Percentiles rank a stretch among this genome's conserved stretches.
These are phyloP conservation scores for Lathamus discolor DNA, from an alignment of 2,113 vertebrate species.

Conservation along the genomic window DNA sequence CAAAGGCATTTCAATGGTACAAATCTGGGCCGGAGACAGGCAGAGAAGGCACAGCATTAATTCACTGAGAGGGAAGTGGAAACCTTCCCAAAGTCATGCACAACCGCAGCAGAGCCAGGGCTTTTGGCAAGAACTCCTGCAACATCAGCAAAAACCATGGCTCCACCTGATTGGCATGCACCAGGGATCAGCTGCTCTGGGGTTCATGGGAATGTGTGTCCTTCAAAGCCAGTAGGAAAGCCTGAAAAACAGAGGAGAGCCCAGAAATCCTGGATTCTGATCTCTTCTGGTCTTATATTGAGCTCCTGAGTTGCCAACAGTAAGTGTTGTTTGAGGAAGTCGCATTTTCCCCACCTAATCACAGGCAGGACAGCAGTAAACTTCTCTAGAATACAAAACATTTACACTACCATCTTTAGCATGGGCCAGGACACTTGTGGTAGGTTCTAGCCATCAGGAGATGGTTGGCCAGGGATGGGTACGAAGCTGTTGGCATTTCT, in stretches of 20 bases:
- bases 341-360: neutral
- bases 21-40: neutral
- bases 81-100: constrained; percentile 2
- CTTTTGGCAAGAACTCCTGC: constrained; percentile 32
- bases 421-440: neutral
- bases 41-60: neutral
- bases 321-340: neutral
- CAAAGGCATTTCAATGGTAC: neutral
- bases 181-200: neutral
- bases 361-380: neutral
- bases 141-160: neutral
- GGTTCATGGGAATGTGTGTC: neutral
- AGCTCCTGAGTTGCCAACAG: neutral
- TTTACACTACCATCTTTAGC: neutral
- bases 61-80: neutral
- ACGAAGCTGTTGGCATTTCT: neutral
- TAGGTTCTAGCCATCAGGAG: neutral
- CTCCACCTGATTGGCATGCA: constrained; percentile 12
- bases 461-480: neutral
- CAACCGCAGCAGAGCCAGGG: neutral
- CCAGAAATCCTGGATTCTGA: neutral
- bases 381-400: neutral
- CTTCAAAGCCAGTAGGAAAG: neutral
- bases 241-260: neutral
- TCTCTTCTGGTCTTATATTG: neutral